phyloP scores from a whole-genome alignment of 1,140 invertebrate genomes.

The Macrobrachium rosenbergii region DNA sequence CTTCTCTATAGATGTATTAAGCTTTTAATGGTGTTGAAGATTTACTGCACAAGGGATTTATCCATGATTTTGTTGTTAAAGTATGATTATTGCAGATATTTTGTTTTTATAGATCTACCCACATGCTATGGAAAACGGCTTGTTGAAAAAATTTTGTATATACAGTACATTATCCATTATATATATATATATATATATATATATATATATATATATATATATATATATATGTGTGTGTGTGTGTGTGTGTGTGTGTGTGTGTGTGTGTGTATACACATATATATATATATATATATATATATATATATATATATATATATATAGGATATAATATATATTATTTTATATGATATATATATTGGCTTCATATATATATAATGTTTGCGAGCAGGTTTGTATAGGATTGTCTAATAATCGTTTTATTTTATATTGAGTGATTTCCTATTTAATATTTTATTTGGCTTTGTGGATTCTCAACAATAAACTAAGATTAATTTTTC shows the following conservation, averaged over 20 bases:
- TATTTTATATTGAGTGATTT: no score
- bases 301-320: not conserved
- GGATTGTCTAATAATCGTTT: no score
- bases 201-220: constrained; percentile 38
- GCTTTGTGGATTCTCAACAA: no score
- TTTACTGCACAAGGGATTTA: no score
- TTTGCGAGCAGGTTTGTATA: no score
- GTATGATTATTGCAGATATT: not conserved
- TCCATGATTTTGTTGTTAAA: no score
- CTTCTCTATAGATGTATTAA: no score
- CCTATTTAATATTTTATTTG: no score
- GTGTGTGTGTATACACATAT: constrained; percentile 3
- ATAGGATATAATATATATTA: not conserved
- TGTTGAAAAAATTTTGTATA: not conserved
- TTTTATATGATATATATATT: constrained; percentile 27
- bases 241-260: not conserved
- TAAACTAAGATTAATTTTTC: no score
- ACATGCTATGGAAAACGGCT: not conserved
- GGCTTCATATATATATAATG: not conserved
- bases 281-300: constrained; percentile 25
- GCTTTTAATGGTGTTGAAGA: no score
- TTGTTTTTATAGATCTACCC: not conserved
- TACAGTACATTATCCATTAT: not conserved
- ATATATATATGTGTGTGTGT: constrained; percentile 13
- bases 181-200: constrained; percentile 24